phyloP scores from a whole-genome alignment of 2,888 invertebrate species.

The Oxystoma pomonae region DNA sequence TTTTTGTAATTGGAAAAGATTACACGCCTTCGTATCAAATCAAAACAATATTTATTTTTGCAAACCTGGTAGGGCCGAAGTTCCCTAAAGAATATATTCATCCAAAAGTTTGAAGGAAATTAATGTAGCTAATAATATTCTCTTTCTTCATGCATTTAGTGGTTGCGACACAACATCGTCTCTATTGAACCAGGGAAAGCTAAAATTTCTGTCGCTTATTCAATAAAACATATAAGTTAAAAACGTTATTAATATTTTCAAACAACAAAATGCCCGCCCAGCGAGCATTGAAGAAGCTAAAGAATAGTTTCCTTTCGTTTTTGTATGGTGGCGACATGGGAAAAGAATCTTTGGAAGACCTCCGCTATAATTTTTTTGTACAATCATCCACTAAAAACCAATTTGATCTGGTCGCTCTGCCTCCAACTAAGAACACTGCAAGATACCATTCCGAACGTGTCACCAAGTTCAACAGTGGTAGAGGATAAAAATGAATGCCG shows the following conservation, averaged over 20 bases:
- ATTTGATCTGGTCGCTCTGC: slow-evolving; percentile 20
- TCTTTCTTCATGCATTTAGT: background rate
- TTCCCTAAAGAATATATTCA: background rate
- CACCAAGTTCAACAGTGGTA: background rate
- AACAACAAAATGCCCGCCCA: background rate
- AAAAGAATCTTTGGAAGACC: slow-evolving; percentile 12
- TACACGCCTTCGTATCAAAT: no score
- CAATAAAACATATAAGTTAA: background rate
- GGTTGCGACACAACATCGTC: background rate
- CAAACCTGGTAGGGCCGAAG: background rate
- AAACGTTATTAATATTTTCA: background rate
- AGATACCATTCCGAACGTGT: slow-evolving; percentile 12
- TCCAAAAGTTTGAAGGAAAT: background rate
- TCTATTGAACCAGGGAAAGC: background rate
- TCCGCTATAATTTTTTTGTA: slow-evolving; percentile 26
- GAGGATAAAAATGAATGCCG: no score
- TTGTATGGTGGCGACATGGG: slow-evolving; percentile 6
- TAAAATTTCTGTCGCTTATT: background rate
- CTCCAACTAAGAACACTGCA: slow-evolving; percentile 19
- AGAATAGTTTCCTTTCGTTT: slow-evolving; percentile 2
- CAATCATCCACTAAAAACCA: slow-evolving; percentile 15
- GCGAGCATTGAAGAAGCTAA: slow-evolving; percentile 11
- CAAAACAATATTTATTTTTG: background rate
- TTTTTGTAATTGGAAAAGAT: background rate
- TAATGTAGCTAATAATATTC: background rate